phyloP scores from a whole-genome alignment of 2,888 invertebrate species.

The Eumerus sabulonum region DNA sequence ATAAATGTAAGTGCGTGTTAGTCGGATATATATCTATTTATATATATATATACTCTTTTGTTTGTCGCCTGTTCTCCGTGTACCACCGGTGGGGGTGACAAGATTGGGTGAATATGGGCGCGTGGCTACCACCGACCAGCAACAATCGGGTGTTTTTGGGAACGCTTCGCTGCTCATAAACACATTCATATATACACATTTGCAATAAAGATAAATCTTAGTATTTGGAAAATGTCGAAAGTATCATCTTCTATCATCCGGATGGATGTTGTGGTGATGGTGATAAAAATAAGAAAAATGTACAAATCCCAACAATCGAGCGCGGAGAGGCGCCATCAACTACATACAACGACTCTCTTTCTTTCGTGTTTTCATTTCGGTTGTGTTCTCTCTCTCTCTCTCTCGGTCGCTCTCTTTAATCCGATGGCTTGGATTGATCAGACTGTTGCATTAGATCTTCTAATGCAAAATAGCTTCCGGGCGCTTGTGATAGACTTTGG shows the following conservation, averaged over 20 bases:
- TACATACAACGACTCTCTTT: no score
- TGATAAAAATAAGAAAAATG: no score
- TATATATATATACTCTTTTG: no score
- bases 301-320: no score
- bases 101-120: no score
- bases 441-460: constrained; percentile 75
- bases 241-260: constrained; percentile 14
- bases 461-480: constrained; percentile 74
- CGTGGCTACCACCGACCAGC: no score
- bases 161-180: no score
- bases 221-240: constrained; percentile 25
- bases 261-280: constrained; percentile 9
- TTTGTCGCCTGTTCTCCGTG: no score
- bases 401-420: constrained; percentile 22
- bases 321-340: no score
- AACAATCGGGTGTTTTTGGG: constrained; percentile 35
- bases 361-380: no score
- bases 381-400: not conserved
- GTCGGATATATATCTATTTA: not conserved
- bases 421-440: constrained; percentile 55
- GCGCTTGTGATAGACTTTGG: constrained; percentile 70
- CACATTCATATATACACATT: no score
- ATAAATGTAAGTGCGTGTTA: constrained; percentile 16
- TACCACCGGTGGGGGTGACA: no score
- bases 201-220: constrained; percentile 25